Conservation (phyloP, 2,888 invertebrate species). For the Empis livida region DNA sequence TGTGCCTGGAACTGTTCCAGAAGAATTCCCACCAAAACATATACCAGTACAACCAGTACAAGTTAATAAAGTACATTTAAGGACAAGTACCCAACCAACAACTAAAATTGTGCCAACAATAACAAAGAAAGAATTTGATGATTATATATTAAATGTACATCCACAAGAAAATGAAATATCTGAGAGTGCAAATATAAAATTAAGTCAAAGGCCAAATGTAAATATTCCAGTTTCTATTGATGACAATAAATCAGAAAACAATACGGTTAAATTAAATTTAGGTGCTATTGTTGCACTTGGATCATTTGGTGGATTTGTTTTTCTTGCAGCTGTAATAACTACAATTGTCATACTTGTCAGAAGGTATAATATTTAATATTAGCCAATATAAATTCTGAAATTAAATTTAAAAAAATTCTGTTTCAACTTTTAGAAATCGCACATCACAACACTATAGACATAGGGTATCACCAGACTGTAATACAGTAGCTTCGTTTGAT, state of each 20-base stretch:
- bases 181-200: slow-evolving; percentile 38
- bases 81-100: slow-evolving; percentile 15
- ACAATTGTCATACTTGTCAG: slow-evolving; percentile 76
- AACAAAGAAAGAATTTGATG: slow-evolving; percentile 33
- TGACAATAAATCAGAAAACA: slow-evolving; percentile 39
- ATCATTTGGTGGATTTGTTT: slow-evolving; percentile 82
- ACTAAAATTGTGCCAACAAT: slow-evolving; percentile 21
- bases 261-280: slow-evolving; percentile 58
- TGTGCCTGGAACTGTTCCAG: slow-evolving; percentile 36
- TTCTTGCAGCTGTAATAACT: slow-evolving; percentile 77
- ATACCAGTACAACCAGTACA: slow-evolving; percentile 24
- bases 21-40: slow-evolving; percentile 28
- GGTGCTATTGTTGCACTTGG: slow-evolving; percentile 81
- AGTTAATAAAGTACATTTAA: slow-evolving; percentile 17
- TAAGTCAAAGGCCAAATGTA: slow-evolving; percentile 52
- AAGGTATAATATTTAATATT: slow-evolving; percentile 46
- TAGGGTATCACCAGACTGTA: slow-evolving; percentile 79
- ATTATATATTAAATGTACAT: slow-evolving; percentile 46
- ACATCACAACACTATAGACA: slow-evolving; percentile 79
- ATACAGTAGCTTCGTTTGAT: slow-evolving; percentile 81
- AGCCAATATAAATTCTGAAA: too few relatives aligned
- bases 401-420: too few relatives aligned
- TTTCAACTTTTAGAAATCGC: slow-evolving; percentile 51
- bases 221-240: slow-evolving; percentile 54
- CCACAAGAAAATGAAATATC: slow-evolving; percentile 71